Conservation (phyloP, 2,888 invertebrate genomes). For the Drosophila ezoana region DNA sequence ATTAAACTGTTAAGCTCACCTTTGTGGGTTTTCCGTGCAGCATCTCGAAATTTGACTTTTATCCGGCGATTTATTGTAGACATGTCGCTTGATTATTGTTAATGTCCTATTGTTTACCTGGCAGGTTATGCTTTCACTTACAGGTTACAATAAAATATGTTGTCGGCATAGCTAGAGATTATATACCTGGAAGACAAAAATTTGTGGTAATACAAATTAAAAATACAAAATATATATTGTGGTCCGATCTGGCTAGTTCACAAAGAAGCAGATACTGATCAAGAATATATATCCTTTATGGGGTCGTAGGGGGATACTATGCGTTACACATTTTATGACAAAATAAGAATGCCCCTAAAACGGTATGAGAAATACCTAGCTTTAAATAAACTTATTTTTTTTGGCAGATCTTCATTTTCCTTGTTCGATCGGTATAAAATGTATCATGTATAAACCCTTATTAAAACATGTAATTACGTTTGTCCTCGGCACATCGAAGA, state of each 20-base stretch:
- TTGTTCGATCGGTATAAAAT: too few relatives aligned
- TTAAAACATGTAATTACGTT: too few relatives aligned
- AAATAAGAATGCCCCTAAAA: too few relatives aligned
- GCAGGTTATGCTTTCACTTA: not conserved
- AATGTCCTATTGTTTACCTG: not conserved
- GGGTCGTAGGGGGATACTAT: not conserved
- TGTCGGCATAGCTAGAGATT: not conserved
- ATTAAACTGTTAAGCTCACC: slow-evolving; percentile 5
- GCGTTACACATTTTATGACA: too few relatives aligned
- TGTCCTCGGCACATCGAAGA: too few relatives aligned
- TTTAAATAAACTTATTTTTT: too few relatives aligned
- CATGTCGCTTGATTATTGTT: slow-evolving; percentile 14
- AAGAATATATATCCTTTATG: not conserved
- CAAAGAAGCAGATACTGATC: too few relatives aligned
- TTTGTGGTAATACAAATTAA: not conserved
- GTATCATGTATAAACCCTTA: too few relatives aligned
- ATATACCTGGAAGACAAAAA: not conserved
- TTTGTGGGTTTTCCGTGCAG: not conserved
- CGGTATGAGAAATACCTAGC: too few relatives aligned
- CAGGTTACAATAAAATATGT: not conserved
- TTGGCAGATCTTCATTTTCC: too few relatives aligned
- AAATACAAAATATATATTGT: too few relatives aligned
- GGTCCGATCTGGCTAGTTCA: too few relatives aligned
- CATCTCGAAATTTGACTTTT: slow-evolving; percentile 29
- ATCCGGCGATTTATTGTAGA: slow-evolving; percentile 13